These are phyloP conservation scores for Apostichopus japonicus DNA, from an alignment of 35 echinoderm and acorn worm species.

Conservation along the genomic window DNA sequence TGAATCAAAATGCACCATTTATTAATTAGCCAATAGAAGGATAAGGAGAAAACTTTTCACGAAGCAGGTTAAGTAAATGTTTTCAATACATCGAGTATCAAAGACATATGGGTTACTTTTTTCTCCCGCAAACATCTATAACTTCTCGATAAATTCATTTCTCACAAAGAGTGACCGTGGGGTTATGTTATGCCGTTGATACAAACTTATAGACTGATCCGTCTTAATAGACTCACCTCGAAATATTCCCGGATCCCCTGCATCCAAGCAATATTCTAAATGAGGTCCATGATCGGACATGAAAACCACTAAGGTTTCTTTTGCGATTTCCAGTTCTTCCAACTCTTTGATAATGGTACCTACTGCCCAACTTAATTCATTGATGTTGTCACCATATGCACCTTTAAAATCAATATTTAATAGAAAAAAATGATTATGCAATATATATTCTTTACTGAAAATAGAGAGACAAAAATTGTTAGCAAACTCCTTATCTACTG, in stretches of 20 bases:
- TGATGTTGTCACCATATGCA: slow-evolving; percentile 53
- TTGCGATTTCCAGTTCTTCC: neutral
- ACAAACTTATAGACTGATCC: too few species aligned
- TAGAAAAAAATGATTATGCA: neutral
- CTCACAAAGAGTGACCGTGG: too few species aligned
- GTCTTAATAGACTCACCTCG: slow-evolving; percentile 29
- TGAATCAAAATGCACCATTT: too few species aligned
- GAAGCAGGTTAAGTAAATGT: too few species aligned
- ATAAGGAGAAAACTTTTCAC: too few species aligned
- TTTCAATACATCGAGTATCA: too few species aligned
- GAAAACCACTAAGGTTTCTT: slow-evolving; percentile 46
- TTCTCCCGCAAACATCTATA: too few species aligned
- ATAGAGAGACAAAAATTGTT: neutral
- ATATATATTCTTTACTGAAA: neutral
- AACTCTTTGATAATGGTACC: slow-evolving; percentile 11
- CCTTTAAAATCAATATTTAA: slow-evolving; percentile 12
- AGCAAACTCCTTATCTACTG: neutral
- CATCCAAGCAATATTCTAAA: slow-evolving; percentile 45
- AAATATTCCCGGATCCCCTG: slow-evolving; percentile 44
- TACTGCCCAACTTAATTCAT: slow-evolving; percentile 53
- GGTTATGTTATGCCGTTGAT: too few species aligned
- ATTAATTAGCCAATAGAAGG: too few species aligned
- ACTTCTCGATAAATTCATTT: too few species aligned
- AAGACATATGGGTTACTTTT: too few species aligned
- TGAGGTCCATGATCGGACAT: slow-evolving; percentile 65